phyloP scores from a whole-genome alignment of 2,113 vertebrate genomes.

The Grammomys dolichurus region DNA sequence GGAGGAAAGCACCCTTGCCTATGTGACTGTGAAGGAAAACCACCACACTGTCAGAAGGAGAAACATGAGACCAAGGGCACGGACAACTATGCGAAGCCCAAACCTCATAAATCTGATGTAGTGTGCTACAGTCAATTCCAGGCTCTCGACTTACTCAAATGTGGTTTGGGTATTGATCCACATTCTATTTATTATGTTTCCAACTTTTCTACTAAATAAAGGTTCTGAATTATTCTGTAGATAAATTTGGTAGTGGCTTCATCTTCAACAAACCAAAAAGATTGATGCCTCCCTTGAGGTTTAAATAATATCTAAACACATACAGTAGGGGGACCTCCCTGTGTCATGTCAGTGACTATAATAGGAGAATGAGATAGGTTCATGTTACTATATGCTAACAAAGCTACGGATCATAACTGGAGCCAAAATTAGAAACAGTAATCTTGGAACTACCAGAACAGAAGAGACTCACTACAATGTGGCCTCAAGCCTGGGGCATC shows the following conservation, averaged over 20 bases:
- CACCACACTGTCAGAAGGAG: background rate
- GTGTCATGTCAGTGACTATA: background rate
- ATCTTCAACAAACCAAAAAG: conserved; percentile 73
- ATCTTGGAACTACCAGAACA: background rate
- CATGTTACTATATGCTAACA: background rate
- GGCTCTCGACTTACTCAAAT: conserved; percentile 82
- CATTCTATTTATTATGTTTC: conserved; percentile 83
- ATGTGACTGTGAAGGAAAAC: conserved; percentile 20
- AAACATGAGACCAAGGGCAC: conserved; percentile 54
- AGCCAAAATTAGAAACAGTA: background rate
- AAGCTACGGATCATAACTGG: background rate
- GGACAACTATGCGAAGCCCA: conserved; percentile 73
- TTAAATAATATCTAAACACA: conserved; percentile 69
- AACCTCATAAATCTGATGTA: conserved; percentile 80
- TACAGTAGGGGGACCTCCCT: conserved; percentile 17
- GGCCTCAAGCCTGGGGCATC: background rate
- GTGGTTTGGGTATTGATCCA: conserved; percentile 78
- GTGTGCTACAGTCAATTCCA: conserved; percentile 78
- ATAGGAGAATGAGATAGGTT: background rate
- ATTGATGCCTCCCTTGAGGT: conserved; percentile 75
- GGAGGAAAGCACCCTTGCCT: background rate
- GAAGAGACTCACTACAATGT: background rate
- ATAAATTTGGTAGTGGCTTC: conserved; percentile 74
- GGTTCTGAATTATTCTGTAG: conserved; percentile 83
- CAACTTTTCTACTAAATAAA: conserved; percentile 83